phyloP scores from a whole-genome alignment of 23 tunicate genomes.

The Trididemnum miniatum region DNA sequence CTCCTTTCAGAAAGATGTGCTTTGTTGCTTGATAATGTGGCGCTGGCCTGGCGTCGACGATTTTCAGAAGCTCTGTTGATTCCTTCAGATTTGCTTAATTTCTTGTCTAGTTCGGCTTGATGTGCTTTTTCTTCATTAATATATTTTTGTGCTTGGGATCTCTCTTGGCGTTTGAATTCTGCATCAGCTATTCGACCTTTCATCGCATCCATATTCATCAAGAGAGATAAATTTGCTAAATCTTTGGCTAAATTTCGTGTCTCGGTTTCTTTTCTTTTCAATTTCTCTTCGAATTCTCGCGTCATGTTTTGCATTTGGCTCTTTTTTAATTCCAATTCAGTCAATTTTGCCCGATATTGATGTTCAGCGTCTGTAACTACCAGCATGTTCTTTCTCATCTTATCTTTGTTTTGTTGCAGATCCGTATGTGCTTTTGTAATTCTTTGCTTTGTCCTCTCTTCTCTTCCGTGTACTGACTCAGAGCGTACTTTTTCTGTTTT shows the following conservation, averaged over 20 bases:
- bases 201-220: constrained; percentile 84
- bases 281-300: constrained; percentile 64
- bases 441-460: constrained; percentile 66
- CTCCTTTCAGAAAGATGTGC: constrained; percentile 70
- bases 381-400: constrained; percentile 62
- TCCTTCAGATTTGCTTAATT: constrained; percentile 68
- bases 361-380: constrained; percentile 75
- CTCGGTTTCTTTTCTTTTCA: constrained; percentile 71
- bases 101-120: constrained; percentile 65
- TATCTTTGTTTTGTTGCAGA: constrained; percentile 73
- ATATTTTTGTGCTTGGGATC: constrained; percentile 68
- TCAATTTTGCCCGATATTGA: constrained; percentile 55
- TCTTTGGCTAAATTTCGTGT: constrained; percentile 53
- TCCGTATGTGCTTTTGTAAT: constrained; percentile 78
- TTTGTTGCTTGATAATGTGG: constrained; percentile 49
- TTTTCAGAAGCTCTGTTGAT: constrained; percentile 76
- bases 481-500: constrained; percentile 62
- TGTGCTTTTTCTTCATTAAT: constrained; percentile 65
- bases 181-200: constrained; percentile 56
- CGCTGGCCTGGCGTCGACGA: constrained; percentile 82
- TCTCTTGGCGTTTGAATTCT: constrained; percentile 70
- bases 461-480: constrained; percentile 69
- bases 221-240: constrained; percentile 67
- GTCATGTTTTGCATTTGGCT: constrained; percentile 64
- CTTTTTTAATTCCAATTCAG: constrained; percentile 68